A percentile compares a stretch with the other conserved stretches of the same genome.
Conservation (phyloP, 2,888 invertebrate genomes). For the Mylabris sibirica region DNA sequence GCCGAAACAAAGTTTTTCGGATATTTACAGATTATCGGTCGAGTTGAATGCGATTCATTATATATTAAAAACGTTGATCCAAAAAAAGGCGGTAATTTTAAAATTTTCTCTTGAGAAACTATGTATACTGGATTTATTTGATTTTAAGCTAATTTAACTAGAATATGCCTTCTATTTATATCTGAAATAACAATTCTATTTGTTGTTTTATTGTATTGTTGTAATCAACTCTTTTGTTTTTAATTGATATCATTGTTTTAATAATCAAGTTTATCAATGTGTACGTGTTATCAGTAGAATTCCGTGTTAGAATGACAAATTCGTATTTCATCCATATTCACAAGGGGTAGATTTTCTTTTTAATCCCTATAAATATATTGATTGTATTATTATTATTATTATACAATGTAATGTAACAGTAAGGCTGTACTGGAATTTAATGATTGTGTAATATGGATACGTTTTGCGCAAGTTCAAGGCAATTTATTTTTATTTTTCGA, state of each 20-base stretch:
- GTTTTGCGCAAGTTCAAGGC: constrained; percentile 2
- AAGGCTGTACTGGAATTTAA: background rate
- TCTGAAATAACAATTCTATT: background rate
- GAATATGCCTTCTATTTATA: no score
- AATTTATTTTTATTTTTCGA: background rate
- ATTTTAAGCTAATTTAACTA: no score
- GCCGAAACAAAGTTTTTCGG: no score
- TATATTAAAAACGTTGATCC: no score
- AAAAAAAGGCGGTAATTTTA: no score
- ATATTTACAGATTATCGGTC: no score
- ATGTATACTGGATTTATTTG: no score
- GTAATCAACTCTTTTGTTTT: background rate
- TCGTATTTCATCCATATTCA: no score
- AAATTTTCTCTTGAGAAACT: no score
- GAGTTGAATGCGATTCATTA: no score
- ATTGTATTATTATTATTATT: background rate
- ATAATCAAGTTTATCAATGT: background rate
- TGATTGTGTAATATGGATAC: background rate
- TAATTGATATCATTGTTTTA: background rate
- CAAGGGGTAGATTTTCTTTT: background rate
- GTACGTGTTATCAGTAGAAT: background rate
- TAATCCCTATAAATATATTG: background rate
- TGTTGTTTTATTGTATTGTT: background rate
- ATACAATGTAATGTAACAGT: background rate
- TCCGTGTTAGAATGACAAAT: background rate